Evolutionary conservation across 2,113 vertebrate genomes (phyloP).

Genomic region (Nothoprocta pentlandii): DNA sequence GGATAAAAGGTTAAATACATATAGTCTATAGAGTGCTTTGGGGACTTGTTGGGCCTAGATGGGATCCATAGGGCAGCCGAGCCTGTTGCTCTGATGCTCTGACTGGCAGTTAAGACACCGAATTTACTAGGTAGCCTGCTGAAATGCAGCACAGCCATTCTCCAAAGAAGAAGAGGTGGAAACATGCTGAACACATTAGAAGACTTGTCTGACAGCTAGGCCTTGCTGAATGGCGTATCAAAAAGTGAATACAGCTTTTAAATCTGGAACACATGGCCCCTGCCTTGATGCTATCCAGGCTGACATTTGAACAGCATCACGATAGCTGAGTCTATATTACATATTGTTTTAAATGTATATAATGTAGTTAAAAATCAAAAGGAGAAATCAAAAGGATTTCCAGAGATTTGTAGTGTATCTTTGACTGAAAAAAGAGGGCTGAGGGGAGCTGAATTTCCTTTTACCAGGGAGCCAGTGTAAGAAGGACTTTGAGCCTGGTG

Average conservation of each 20-base stretch:
- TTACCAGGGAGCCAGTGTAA: neutral
- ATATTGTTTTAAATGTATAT: neutral
- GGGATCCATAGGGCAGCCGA: neutral
- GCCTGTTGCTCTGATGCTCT: neutral
- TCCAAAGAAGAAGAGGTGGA: slow-evolving; percentile 51
- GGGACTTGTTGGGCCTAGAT: slow-evolving; percentile 3
- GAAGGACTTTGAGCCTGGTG: neutral
- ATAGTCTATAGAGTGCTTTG: neutral
- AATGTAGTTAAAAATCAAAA: slow-evolving; percentile 22
- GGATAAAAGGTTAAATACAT: slow-evolving; percentile 38
- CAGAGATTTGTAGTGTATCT: slow-evolving; percentile 32
- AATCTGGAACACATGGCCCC: slow-evolving; percentile 65
- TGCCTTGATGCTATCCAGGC: slow-evolving; percentile 55
- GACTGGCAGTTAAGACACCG: neutral
- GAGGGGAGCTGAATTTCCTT: slow-evolving; percentile 5
- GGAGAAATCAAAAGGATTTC: slow-evolving; percentile 47
- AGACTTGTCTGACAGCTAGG: slow-evolving; percentile 42
- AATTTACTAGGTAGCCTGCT: slow-evolving; percentile 6
- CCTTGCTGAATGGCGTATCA: slow-evolving; percentile 52
- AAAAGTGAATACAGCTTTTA: slow-evolving; percentile 69
- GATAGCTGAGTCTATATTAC: neutral
- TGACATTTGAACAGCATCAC: slow-evolving; percentile 45
- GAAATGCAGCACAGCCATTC: neutral
- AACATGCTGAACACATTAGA: slow-evolving; percentile 63
- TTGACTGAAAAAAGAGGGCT: neutral